These are phyloP conservation scores for Gandaritis pyraliata DNA, from an alignment of 2,888 invertebrate species.

Conservation along the genomic window DNA sequence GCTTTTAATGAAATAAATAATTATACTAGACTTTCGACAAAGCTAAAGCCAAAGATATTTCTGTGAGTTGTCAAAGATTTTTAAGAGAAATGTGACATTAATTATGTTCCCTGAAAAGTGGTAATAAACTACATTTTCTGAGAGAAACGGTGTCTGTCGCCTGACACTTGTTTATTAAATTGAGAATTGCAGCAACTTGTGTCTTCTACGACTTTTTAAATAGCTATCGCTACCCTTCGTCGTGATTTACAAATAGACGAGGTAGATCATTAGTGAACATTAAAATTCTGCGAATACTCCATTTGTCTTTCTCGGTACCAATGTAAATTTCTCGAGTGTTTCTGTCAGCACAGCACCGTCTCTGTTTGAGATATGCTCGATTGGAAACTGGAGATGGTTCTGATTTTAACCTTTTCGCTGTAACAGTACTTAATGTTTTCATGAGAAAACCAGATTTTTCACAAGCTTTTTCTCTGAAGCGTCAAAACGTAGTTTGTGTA, in stretches of 20 bases:
- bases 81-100: constrained; percentile 32
- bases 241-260: constrained; percentile 9
- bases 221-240: background rate
- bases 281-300: constrained; percentile 56
- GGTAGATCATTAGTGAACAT: constrained; percentile 12
- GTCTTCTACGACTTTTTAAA: background rate
- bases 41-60: constrained; percentile 2
- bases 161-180: background rate
- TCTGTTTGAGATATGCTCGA: constrained; percentile 58
- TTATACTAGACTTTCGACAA: no score
- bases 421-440: background rate
- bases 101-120: constrained; percentile 30
- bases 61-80: constrained; percentile 16
- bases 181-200: background rate
- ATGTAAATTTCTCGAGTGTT: constrained; percentile 50
- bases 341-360: constrained; percentile 53
- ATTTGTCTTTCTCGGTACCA: constrained; percentile 65
- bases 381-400: constrained; percentile 47
- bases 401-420: constrained; percentile 16
- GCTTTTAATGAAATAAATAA: no score
- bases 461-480: no score
- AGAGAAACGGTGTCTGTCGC: constrained; percentile 15
- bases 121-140: constrained; percentile 18
- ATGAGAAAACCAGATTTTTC: no score
- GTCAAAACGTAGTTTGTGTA: no score